Base-by-base conservation (phyloP, 1,140 invertebrate species). In the Dendroctonus valens region DNA sequence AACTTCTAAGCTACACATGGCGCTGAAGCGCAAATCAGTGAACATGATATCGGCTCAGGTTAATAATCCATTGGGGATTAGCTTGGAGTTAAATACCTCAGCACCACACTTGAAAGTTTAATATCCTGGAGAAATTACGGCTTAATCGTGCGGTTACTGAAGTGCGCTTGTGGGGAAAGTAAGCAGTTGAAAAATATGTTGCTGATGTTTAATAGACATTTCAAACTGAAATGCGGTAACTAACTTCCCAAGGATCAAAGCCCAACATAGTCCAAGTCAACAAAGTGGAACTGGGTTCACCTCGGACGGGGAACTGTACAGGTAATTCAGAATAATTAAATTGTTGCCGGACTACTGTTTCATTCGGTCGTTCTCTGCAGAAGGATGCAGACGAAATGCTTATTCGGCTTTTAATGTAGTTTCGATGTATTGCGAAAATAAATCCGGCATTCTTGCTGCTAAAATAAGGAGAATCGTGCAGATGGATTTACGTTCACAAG, bases 301-400 rank as follows among this genome's bases (percentile, higher is more conserved):
- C 55, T 15, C 55, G 55, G 46, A 58, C 41, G 55, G 46, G 55
- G 14, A 44, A 58, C 55, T 58, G 55, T 39, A 58, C 55, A 58
- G 55, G 55, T 58, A 58, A 58, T 44, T 44, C 46, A 42, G 41
- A 58, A 58, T 58, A 58, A 58, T 58, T 44, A 58, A 58, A 46
- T 58, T 58, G 46, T 58, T 58, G 53, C 53, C 53, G 26, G 53
- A 26, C 37, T 40, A 39, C 11, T 55, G 37, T 52, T 52, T 52
- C 50, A 52, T 52, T 52, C 5, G 26, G 12, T 15, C 37, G 50
- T 9, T 38, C 53, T 11, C 41, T 38, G 26, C 26, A 26, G 26
- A 26, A 2, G 26, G 7, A 11, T n/a, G 39, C 11, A 39, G 11
- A 11, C 37, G 15, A 51, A 51, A 51, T 51, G 53, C 53, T 55